Base-by-base conservation (phyloP, 2,888 invertebrate species). In the Andricus quercusramuli region DNA sequence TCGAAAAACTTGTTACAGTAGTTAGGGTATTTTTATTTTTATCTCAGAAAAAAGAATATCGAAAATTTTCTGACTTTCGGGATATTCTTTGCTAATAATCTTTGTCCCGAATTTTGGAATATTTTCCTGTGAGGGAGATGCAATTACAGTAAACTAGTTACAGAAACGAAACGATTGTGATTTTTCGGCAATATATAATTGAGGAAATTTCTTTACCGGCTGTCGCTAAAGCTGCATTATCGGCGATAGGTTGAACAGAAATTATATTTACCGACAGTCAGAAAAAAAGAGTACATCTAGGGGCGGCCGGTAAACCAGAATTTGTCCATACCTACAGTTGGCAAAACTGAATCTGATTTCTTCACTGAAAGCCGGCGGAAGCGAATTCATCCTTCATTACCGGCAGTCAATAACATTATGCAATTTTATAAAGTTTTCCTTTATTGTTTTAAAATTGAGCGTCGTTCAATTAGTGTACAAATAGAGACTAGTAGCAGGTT, bases 1-100 rank as follows among this genome's bases (percentile, higher is more conserved):
- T 74, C 94, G 97, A 85, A 97, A 97, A 93, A 97, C 97, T 64
- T 97, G 97, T 92, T 97, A 97, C 93, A 97, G 97, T 94, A 97
- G 93, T 90, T 93, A 92, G 90, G 91, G 85, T 83, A 83, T 81
- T 65, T 77, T n/a, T 22, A 6, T 32, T 67, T 56, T 66, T 66
- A 22, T 47, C n/a, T 59, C n/a, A 70, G 37, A 68, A 47, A 80
- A 68, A 25, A 44, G 32, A 78, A 29, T 29, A 51, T 9, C 9
- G 70, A 17, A 25, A 25, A 25, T 51, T 20, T 70, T 74, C 51
- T 25, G 20, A 25, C 17, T 29, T 70, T 74, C 29, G 22, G 29
- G 11, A n/a, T 11, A 56, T 32, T 74, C 22, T 25, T 68, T 5
- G 17, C 17, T 74, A 9, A 74, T n/a, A 37, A 25, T 56, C 8